A percentile compares a stretch with the other conserved stretches of the same genome.
Conservation (phyloP, 2,797 vertebrate genomes). For the Selene dorsalis region DNA sequence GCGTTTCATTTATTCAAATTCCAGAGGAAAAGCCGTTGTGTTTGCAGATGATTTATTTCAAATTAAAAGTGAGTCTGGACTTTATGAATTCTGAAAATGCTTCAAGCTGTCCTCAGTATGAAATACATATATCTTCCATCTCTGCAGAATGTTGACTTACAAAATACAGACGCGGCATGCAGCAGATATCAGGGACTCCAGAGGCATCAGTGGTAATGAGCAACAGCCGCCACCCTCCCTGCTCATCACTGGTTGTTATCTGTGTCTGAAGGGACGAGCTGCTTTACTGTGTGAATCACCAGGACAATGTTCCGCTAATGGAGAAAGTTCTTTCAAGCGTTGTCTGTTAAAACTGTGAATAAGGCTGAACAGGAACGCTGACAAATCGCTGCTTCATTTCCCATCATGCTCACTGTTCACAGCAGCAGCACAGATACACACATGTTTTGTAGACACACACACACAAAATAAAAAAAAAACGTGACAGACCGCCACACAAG, state of each 20-base stretch:
- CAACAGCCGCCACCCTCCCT: slow-evolving; percentile 47
- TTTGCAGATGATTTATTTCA: slow-evolving; percentile 46
- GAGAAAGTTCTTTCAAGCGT: slow-evolving; percentile 19
- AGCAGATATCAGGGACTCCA: slow-evolving; percentile 41
- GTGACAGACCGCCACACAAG: slow-evolving; percentile 28
- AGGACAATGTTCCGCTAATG: slow-evolving; percentile 17
- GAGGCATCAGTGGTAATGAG: slow-evolving; percentile 52
- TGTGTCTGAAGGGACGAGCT: slow-evolving; percentile 26
- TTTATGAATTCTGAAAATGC: slow-evolving; percentile 64
- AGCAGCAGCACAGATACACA: slow-evolving; percentile 16
- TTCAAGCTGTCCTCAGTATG: slow-evolving; percentile 67
- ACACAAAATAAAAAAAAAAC: background rate
- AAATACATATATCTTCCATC: slow-evolving; percentile 65
- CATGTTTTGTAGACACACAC: background rate
- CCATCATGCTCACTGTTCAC: slow-evolving; percentile 34
- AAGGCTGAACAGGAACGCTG: slow-evolving; percentile 38
- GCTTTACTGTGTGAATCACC: slow-evolving; percentile 35
- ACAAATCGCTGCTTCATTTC: slow-evolving; percentile 49
- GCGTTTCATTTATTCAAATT: slow-evolving; percentile 41
- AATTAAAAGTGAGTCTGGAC: slow-evolving; percentile 50
- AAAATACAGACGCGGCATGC: slow-evolving; percentile 45
- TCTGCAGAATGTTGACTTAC: slow-evolving; percentile 43
- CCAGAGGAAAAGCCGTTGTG: slow-evolving; percentile 25
- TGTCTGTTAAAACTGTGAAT: slow-evolving; percentile 29
- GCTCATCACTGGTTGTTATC: slow-evolving; percentile 35